A percentile compares a stretch with the other conserved stretches of the same genome.
Evolutionary conservation across 2,113 vertebrate species (phyloP).

Genomic region (Sylvietta virens): DNA sequence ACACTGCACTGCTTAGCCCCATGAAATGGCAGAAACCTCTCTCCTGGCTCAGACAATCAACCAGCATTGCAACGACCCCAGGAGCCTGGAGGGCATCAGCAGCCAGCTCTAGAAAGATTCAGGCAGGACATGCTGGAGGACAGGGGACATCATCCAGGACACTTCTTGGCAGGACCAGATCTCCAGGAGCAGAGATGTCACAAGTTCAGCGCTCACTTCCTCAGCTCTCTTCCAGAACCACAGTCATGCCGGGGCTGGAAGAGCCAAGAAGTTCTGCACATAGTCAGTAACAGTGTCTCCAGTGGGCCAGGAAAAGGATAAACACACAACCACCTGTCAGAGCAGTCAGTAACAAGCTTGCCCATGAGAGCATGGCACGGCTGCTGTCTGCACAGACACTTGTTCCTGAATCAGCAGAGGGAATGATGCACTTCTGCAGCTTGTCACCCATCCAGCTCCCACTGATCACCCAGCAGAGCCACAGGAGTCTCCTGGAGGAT

Average conservation of each 20-base stretch:
- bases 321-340: background rate
- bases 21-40: background rate
- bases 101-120: background rate
- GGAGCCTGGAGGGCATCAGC: background rate
- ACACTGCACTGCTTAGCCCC: background rate
- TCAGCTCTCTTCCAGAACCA: background rate
- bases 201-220: background rate
- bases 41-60: background rate
- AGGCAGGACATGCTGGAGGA: background rate
- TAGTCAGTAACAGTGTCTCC: background rate
- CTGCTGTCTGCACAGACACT: background rate
- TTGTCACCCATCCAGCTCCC: background rate
- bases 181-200: background rate
- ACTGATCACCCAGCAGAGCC: background rate
- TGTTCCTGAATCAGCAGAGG: background rate
- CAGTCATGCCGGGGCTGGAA: background rate
- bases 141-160: background rate
- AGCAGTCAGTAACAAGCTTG: background rate
- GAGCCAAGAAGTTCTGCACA: background rate
- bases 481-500: background rate
- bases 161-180: background rate
- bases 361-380: background rate
- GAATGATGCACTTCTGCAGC: background rate
- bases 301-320: background rate
- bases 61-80: background rate